These are phyloP conservation scores for Sterna hirundo DNA, from an alignment of 2,113 vertebrate species.

Conservation along the genomic window DNA sequence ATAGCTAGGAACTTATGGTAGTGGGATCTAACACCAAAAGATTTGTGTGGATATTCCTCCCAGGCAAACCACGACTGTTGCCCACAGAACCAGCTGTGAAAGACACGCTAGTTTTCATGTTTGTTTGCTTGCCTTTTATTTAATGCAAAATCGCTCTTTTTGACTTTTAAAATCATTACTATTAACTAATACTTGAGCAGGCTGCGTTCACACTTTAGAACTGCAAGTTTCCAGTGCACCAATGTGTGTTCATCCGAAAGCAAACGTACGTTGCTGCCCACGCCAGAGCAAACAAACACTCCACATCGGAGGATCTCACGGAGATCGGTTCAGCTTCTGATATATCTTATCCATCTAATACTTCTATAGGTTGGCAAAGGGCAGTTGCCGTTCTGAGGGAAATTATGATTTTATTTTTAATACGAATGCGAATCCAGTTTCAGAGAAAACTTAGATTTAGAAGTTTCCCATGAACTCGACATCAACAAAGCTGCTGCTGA, in stretches of 20 bases:
- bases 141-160: not conserved
- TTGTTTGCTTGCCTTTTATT: not conserved
- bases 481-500: not conserved
- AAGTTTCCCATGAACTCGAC: not conserved
- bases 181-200: not conserved
- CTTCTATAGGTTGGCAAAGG: not conserved
- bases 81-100: not conserved
- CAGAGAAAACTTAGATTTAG: not conserved
- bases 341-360: not conserved
- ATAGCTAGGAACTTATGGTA: not conserved
- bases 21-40: not conserved
- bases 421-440: not conserved
- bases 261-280: rapidly evolving
- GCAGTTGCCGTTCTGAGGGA: not conserved
- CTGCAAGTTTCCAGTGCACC: not conserved
- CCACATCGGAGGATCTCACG: not conserved
- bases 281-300: not conserved
- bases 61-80: not conserved
- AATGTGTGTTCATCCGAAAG: not conserved
- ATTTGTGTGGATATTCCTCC: not conserved
- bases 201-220: not conserved
- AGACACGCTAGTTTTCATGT: not conserved
- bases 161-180: not conserved
- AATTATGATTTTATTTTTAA: not conserved
- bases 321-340: not conserved